Evolutionary conservation across 2,888 invertebrate genomes (phyloP), one percentile per base, ranked within the genome.

Genomic region (Mesoligia furuncula): DNA sequence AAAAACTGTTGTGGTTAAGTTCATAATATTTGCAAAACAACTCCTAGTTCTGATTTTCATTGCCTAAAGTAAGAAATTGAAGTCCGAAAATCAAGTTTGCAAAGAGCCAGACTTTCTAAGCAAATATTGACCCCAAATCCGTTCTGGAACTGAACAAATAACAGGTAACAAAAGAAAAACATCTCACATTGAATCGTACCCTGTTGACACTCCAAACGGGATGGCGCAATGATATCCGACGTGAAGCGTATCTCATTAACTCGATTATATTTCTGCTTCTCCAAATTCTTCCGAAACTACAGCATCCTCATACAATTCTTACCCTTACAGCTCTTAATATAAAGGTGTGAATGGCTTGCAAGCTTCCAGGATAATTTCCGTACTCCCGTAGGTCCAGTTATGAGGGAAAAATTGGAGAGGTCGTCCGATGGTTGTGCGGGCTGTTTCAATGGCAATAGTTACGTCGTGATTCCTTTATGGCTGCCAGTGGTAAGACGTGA

Each of bases 211-310:
- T 89, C 80, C 81, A 90, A 87, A 89, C 86, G 90, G 86, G 83
- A 86, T 82, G 75, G 87, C 83, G 83, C 80, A 80, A 89, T 88
- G 90, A 89, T 88, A 90, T 89, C 81, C 88, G 77, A 81, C 84
- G 83, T 84, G 81, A 39, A 84, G 70, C 83, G 86, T 87, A 91
- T 93, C 93, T 93, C 93, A 94, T 94, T 93, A 91, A 91, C 91
- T 92, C 90, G 90, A 93, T 94, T 93, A 93, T 92, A 88, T 92
- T 90, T 89, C 90, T 92, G 90, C 88, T 90, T 87, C 85, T 89
- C 89, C 66, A 81, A 83, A 85, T 77, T 74, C 78, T 79, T 61
- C 67, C 42, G 75, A 87, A 86, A 84, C 80, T 72, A 69, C 42
- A 0, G 15, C 17, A 62, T 1, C 24, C 17, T 24, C 62, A 67